A percentile compares a stretch with the other conserved stretches of the same genome.
Evolutionary conservation across 2,113 vertebrate species (phyloP).

Genomic region (Lepus europaeus): DNA sequence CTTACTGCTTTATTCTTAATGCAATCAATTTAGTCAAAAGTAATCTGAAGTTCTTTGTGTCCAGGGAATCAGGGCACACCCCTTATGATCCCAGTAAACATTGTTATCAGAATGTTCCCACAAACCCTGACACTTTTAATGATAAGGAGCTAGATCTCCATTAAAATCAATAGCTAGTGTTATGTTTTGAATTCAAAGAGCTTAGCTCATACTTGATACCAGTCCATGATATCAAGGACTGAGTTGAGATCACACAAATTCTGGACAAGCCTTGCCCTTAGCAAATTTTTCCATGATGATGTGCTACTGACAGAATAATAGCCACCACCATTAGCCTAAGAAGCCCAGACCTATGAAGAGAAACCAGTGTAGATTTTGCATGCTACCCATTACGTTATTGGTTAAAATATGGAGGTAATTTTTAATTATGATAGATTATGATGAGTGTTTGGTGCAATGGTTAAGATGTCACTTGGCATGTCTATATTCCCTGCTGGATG

Average conservation of each 20-base stretch:
- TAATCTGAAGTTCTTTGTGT: background rate
- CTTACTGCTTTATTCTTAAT: conserved; percentile 24
- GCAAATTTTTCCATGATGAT: background rate
- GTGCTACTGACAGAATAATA: background rate
- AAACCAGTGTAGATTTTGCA: background rate
- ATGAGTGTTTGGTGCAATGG: too few species aligned
- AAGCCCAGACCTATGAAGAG: background rate
- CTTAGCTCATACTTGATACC: background rate
- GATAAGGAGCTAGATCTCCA: conserved; percentile 52
- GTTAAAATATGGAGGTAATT: background rate
- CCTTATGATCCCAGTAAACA: background rate
- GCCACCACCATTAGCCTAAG: background rate
- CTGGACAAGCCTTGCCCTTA: background rate
- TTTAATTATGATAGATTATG: background rate
- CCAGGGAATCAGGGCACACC: background rate
- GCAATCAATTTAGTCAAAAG: background rate
- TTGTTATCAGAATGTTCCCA: conserved; percentile 34
- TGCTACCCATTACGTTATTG: background rate
- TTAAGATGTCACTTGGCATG: too few species aligned
- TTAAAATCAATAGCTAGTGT: conserved; percentile 39
- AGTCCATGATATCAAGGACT: background rate
- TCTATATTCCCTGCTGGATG: too few species aligned
- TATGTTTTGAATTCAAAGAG: conserved; percentile 50
- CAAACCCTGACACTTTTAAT: background rate
- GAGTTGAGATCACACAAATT: background rate